Evolutionary conservation across 2,113 vertebrate species (phyloP), one percentile per base, ranked within the genome.

Genomic region (Dromaius novaehollandiae): DNA sequence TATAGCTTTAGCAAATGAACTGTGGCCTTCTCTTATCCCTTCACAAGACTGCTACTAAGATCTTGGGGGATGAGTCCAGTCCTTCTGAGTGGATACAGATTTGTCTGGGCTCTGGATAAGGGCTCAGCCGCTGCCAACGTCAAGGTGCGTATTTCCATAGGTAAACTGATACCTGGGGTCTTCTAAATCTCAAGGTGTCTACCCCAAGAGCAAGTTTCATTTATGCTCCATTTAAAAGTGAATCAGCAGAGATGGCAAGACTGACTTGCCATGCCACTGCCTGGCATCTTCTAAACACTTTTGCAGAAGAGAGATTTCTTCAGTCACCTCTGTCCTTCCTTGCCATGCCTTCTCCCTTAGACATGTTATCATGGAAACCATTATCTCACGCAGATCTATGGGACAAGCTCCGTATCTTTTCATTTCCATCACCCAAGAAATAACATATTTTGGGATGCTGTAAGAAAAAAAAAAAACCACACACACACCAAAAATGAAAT

Each of bases 101-200:
- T 68, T 44, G 25, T 30, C 17, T 0, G 1, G 26, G 40, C 19
- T 95, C 32, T 53, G 70, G 61, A 83, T 32, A 32, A 86, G 24
- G 7, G 1, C 66, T 56, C 19, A 78, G 44, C 30, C 28, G 28
- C n/a, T 69, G 53, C 6, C 4, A 13, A 9, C 6, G 60, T 26
- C 65, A 68, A 66, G 26, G 22, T 40, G 22, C 19, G 10, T 42
- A 3, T 2, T 7, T 15, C 4, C 40, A 40, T 69, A 21, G 0
- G 1, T 5, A n/a, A 38, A 13, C n/a, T 65, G 42, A 91, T 79
- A 53, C 30, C 24, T 2, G 0, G 2, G 8, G 21, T 11, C 28
- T 32, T 81, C 48, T 36, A 90, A 71, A 48, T 38, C 38, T 38
- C 38, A 38, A 38, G 38, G 38, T 38, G 38, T 38, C 38, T 38